Conservation (phyloP, 1,140 invertebrate genomes). For the Belonocnema kinseyi region DNA sequence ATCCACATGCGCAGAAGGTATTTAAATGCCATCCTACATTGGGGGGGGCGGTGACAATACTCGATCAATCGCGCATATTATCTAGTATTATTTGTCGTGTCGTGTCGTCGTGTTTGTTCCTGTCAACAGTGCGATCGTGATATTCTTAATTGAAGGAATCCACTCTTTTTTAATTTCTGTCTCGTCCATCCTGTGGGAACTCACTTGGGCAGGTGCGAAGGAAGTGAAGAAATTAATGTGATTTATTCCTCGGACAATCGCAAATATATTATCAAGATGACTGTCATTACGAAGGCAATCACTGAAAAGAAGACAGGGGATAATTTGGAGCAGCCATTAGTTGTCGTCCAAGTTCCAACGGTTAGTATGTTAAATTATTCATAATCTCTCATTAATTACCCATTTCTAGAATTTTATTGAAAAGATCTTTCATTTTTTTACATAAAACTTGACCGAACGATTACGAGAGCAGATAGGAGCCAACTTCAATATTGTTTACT, state of each 20-base stretch:
- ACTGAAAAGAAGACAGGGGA: slow-evolving; percentile 79
- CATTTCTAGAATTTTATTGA: slow-evolving; percentile 37
- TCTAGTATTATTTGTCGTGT: slow-evolving; percentile 30
- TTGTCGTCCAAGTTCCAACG: slow-evolving; percentile 69
- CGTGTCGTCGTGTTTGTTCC: background rate
- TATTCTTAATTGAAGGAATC: background rate
- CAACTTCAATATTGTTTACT: slow-evolving; percentile 38
- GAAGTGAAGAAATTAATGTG: slow-evolving; percentile 3
- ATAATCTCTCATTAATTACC: slow-evolving; percentile 22
- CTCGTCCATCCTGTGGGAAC: background rate
- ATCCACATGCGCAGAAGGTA: background rate
- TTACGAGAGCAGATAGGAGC: slow-evolving; percentile 19
- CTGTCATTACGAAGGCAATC: slow-evolving; percentile 81
- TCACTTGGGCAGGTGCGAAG: background rate
- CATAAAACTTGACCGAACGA: background rate
- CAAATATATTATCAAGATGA: slow-evolving; percentile 73
- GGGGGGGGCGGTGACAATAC: slow-evolving; percentile 35
- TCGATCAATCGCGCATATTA: slow-evolving; percentile 47
- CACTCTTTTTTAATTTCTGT: background rate
- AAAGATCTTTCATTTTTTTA: background rate
- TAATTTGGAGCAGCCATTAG: slow-evolving; percentile 80
- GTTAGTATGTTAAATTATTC: slow-evolving; percentile 55
- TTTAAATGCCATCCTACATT: background rate
- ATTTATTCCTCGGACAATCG: background rate
- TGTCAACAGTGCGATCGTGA: background rate